Conservation (phyloP, 1,140 invertebrate genomes). For the Cheumatopsyche charites region DNA sequence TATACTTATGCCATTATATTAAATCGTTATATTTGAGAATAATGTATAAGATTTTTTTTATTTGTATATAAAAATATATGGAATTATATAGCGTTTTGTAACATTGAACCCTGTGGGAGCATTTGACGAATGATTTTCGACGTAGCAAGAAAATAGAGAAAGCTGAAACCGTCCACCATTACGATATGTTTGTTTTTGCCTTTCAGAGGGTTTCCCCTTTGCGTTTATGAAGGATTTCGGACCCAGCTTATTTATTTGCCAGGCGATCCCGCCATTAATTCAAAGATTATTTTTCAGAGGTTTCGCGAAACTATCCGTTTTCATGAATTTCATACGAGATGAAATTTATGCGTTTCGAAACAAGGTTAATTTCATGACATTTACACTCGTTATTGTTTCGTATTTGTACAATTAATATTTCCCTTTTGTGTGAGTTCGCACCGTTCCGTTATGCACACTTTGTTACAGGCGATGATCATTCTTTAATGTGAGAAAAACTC, state of each 20-base stretch:
- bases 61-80: too few relatives aligned
- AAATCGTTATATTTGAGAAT: too few relatives aligned
- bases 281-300: conserved; percentile 17
- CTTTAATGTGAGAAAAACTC: conserved; percentile 27
- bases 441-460: conserved; percentile 9
- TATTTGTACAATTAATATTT: not conserved
- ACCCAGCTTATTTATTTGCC: conserved; percentile 1
- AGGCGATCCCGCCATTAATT: conserved; percentile 17
- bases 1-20: too few relatives aligned
- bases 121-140: conserved; percentile 7
- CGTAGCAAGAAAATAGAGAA: conserved; percentile 4
- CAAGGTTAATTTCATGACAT: too few relatives aligned
- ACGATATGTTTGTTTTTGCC: conserved; percentile 22
- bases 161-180: not conserved
- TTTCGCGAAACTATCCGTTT: too few relatives aligned
- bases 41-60: too few relatives aligned
- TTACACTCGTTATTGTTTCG: too few relatives aligned
- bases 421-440: not conserved
- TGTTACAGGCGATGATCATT: conserved; percentile 19
- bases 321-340: too few relatives aligned
- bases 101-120: not conserved
- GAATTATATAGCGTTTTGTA: not conserved
- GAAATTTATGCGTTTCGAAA: too few relatives aligned
- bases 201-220: conserved; percentile 5
- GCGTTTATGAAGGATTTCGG: conserved; percentile 10